A percentile compares a stretch with the other conserved stretches of the same genome.
Conservation (phyloP, 1,140 invertebrate species). For the Hetaerina americana region DNA sequence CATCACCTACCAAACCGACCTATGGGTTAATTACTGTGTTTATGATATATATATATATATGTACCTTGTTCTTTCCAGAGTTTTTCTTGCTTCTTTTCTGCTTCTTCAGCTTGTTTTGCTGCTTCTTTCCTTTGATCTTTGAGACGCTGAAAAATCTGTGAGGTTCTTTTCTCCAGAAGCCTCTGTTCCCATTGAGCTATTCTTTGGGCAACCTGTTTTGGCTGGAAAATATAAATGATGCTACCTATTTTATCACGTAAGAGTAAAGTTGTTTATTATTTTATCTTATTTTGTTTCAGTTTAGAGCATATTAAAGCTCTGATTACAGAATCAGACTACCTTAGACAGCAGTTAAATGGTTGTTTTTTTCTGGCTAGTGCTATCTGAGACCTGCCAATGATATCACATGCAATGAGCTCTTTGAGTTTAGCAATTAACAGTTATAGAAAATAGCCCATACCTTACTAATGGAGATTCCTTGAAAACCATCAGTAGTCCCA, state of each 20-base stretch:
- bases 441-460: slow-evolving; percentile 6
- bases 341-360: too few species aligned
- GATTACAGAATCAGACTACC: too few species aligned
- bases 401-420: too few species aligned
- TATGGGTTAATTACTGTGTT: too few species aligned
- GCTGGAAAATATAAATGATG: slow-evolving; percentile 13
- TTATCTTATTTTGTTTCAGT: too few species aligned
- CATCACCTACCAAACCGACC: too few species aligned
- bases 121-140: slow-evolving; percentile 36
- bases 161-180: slow-evolving; percentile 41
- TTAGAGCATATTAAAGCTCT: too few species aligned
- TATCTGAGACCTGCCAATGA: too few species aligned
- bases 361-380: too few species aligned
- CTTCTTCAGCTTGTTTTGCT: slow-evolving; percentile 39
- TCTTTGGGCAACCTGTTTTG: slow-evolving; percentile 35
- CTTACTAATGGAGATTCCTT: slow-evolving; percentile 32
- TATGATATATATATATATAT: neutral
- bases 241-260: too few species aligned
- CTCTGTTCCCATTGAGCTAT: slow-evolving; percentile 47
- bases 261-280: too few species aligned
- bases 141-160: slow-evolving; percentile 36
- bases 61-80: slow-evolving; percentile 48
- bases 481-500: slow-evolving; percentile 35
- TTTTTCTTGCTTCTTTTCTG: slow-evolving; percentile 36
- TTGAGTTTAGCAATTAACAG: too few species aligned